Evolutionary conservation across 2,888 invertebrate genomes (phyloP), one percentile per base, ranked within the genome.

Genomic region (Odontocolon sp.): DNA sequence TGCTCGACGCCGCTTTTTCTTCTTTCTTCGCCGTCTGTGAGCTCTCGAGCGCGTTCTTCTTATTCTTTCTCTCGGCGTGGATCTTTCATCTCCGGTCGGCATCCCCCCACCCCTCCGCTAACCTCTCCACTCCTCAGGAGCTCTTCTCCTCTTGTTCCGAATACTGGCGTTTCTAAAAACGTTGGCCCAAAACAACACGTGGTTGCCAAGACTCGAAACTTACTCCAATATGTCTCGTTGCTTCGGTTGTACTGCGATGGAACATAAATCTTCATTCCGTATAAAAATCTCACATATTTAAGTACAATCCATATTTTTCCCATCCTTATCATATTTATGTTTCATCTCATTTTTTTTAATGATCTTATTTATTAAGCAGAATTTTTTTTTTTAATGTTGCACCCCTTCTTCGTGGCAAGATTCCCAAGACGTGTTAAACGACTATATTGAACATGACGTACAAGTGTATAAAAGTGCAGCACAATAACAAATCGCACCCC

Each of bases 111-210:
- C 63, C 66, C 23, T 50, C 45, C 26, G 38, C n/a, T 33, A 57
- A 56, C 33, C 67, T 21, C 36, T 56, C 71, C 36, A 28, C 47
- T 61, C 33, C n/a, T 9, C 8, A 54, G n/a, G 8, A 31, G 31
- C 57, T 16, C 8, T 21, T 47, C 31, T 50, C 11, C 26, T 68
- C 31, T 5, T 56, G 56, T 67, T 71, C 16, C 50, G 38, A 71
- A 66, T 87, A 88, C 88, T 88, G 87, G 81, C 88, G 80, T 80
- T 75, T 52, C 85, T 82, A 79, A 89, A 89, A 89, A 89, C 87
- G 82, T 89, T 81, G 78, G 86, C 81, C 81, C 83, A 80, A 82
- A 87, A 87, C 81, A 87, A 85, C 88, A 88, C 87, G 87, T 87
- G 88, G 81, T 83, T 56, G 21, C 59, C 4, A 16, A 59, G 59